Percentiles rank a stretch among this genome's conserved stretches.
These are phyloP conservation scores for Hypothenemus hampei DNA, from an alignment of 1,140 invertebrate genomes.

Conservation along the genomic window DNA sequence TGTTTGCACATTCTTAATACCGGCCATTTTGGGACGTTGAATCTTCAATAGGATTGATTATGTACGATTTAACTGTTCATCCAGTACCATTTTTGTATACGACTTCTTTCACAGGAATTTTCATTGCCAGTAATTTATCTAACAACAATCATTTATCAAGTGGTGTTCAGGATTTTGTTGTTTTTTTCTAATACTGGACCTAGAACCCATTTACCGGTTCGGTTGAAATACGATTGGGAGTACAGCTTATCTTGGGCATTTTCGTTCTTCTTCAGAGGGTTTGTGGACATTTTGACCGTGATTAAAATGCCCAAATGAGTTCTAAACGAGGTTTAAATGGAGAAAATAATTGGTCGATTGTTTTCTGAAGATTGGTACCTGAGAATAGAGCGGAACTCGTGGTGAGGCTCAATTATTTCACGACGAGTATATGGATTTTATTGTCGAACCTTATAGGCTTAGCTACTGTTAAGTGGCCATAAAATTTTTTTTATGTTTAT, in stretches of 20 bases:
- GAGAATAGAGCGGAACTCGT: background rate
- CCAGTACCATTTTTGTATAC: background rate
- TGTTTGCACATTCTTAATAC: constrained; percentile 9
- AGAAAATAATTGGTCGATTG: too few relatives aligned
- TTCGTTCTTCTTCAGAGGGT: background rate
- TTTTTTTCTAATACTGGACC: constrained; percentile 1
- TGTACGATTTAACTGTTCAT: background rate
- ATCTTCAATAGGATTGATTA: constrained; percentile 1
- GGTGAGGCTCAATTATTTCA: background rate
- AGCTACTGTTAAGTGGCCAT: background rate
- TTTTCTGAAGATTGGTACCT: background rate
- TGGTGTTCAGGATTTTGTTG: background rate
- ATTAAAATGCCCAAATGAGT: background rate
- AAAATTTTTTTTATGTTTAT: too few relatives aligned
- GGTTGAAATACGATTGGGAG: constrained; percentile 3
- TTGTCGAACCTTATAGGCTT: background rate
- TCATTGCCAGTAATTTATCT: background rate
- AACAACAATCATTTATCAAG: background rate
- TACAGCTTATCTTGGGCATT: background rate
- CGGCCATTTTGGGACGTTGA: background rate
- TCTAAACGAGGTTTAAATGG: too few relatives aligned
- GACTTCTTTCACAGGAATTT: background rate
- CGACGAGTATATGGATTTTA: background rate
- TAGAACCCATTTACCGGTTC: constrained; percentile 6
- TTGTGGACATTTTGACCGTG: background rate